A percentile compares a stretch with the other conserved stretches of the same genome.
These are phyloP conservation scores for Phoebastria nigripes DNA, from an alignment of 2,797 vertebrate genomes.

Conservation along the genomic window DNA sequence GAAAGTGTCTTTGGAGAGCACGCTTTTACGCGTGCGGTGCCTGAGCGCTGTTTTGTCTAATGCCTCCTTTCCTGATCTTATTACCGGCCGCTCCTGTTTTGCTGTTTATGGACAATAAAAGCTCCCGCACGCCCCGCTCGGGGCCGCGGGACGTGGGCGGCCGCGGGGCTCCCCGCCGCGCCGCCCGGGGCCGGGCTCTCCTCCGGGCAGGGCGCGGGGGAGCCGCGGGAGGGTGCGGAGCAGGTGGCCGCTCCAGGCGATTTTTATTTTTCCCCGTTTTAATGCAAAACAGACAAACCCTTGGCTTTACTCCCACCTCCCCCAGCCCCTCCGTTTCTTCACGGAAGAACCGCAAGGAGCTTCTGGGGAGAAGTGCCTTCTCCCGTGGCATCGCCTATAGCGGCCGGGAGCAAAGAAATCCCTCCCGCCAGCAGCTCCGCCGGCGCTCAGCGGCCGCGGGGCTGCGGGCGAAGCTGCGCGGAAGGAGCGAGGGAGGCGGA, in stretches of 20 bases:
- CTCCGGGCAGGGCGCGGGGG: not conserved
- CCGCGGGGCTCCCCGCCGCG: not conserved
- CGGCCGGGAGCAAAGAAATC: too few species aligned
- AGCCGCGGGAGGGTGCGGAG: not conserved
- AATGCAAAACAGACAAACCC: not conserved
- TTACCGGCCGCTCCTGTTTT: constrained; percentile 23
- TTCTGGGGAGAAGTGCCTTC: not conserved
- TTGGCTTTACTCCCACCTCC: not conserved
- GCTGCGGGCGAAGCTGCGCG: too few species aligned
- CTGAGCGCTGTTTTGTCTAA: not conserved
- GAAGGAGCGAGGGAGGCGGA: not conserved
- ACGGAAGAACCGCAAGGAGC: not conserved
- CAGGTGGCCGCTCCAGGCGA: not conserved
- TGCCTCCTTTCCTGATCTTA: constrained; percentile 49
- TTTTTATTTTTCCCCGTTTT: not conserved
- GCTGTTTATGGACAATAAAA: constrained; percentile 62
- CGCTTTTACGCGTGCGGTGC: not conserved
- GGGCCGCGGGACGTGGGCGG: not conserved
- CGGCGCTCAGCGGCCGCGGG: too few species aligned
- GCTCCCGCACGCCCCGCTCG: constrained; percentile 16
- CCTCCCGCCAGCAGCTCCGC: not conserved
- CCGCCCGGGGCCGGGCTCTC: not conserved
- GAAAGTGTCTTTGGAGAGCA: not conserved
- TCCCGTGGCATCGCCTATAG: not conserved
- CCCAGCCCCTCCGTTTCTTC: not conserved